phyloP scores from a whole-genome alignment of 2,888 invertebrate species.

The Chalcosyrphus nemorum region DNA sequence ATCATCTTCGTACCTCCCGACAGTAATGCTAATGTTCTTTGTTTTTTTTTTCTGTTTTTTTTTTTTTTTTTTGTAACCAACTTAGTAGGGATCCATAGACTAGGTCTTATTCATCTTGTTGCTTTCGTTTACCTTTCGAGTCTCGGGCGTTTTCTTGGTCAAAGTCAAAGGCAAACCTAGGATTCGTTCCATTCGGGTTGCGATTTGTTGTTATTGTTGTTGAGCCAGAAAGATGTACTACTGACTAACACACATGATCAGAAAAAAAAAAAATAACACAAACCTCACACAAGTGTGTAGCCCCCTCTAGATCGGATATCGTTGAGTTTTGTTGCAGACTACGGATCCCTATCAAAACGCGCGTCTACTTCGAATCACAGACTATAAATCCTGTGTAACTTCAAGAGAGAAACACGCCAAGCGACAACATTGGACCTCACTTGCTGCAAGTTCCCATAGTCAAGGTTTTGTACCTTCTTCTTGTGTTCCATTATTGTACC shows the following conservation, averaged over 20 bases:
- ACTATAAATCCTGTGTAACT: constrained; percentile 66
- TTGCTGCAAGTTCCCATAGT: constrained; percentile 41
- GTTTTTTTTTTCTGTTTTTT: constrained; percentile 31
- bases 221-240: constrained; percentile 22
- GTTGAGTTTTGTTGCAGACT: constrained; percentile 17
- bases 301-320: constrained; percentile 49
- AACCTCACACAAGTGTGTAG: constrained; percentile 45
- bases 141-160: constrained; percentile 55
- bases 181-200: constrained; percentile 58
- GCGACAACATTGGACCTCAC: constrained; percentile 59
- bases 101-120: constrained; percentile 61
- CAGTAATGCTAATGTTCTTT: constrained; percentile 64
- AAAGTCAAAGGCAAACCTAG: constrained; percentile 47
- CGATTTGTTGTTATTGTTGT: constrained; percentile 32
- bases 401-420: constrained; percentile 58
- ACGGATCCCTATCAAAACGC: constrained; percentile 59
- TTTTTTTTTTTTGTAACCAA: constrained; percentile 25
- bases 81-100: constrained; percentile 32
- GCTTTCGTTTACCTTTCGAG: constrained; percentile 45
- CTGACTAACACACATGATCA: constrained; percentile 51
- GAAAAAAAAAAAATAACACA: constrained; percentile 6
- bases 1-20: constrained; percentile 70
- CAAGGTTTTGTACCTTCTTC: background rate
- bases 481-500: too few species aligned
- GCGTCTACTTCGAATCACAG: constrained; percentile 54